phyloP scores from a whole-genome alignment of 2,113 vertebrate genomes.

The Syrrhaptes paradoxus region DNA sequence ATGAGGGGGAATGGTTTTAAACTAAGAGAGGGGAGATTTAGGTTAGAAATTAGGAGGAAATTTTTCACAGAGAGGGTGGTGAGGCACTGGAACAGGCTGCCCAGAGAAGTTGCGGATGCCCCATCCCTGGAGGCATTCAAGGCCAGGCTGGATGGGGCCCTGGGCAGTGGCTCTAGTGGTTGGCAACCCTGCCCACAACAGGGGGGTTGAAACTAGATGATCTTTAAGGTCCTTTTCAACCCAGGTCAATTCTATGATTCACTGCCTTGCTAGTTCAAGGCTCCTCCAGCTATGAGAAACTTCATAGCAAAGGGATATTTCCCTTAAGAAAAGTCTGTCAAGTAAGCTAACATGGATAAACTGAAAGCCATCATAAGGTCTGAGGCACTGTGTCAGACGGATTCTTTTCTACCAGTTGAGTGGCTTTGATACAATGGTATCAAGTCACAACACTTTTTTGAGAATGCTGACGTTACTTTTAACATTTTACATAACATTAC shows the following conservation, averaged over 20 bases:
- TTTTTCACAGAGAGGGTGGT: no score
- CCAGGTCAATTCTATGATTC: not conserved
- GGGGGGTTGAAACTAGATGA: no score
- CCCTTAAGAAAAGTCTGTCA: not conserved
- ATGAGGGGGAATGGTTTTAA: no score
- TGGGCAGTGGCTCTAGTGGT: no score
- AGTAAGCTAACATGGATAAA: not conserved
- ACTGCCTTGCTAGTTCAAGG: not conserved
- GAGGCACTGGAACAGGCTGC: no score
- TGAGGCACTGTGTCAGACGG: not conserved
- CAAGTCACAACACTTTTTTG: not conserved
- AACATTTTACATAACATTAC: not conserved
- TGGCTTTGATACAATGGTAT: not conserved
- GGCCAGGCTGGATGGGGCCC: no score
- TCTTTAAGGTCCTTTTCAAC: no score
- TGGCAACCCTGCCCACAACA: no score
- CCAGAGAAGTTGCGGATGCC: no score
- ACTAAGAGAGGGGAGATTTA: no score
- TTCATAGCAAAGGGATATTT: not conserved
- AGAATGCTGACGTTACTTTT: not conserved
- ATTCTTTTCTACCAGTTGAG: not conserved
- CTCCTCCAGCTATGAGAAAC: not conserved
- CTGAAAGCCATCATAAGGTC: not conserved
- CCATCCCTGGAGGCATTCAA: no score
- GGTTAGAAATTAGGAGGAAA: no score